phyloP scores from a whole-genome alignment of 1,140 invertebrate genomes.

The Whitmania pigra region DNA sequence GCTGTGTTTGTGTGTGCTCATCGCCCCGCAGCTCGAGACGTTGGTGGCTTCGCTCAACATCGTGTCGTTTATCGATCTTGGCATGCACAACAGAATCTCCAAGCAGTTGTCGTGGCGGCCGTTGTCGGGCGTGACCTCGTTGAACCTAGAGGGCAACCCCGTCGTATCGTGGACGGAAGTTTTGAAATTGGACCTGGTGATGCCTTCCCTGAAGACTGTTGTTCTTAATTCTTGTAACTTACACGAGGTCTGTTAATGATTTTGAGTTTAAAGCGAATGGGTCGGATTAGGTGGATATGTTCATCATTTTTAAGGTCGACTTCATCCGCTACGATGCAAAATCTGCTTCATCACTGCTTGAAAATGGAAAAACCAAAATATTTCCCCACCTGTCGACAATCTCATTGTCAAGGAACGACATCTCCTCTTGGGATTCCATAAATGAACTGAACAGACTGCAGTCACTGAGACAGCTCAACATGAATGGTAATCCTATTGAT shows the following conservation, averaged over 20 bases:
- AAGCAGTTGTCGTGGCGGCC: not conserved
- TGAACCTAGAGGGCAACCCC: slow-evolving; percentile 15
- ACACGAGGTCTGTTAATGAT: not conserved
- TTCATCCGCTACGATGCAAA: too few relatives aligned
- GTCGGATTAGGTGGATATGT: not conserved
- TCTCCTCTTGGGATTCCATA: slow-evolving; percentile 6
- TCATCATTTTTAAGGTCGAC: not conserved
- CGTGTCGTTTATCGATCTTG: too few relatives aligned
- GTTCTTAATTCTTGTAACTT: slow-evolving; percentile 5
- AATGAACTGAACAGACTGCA: slow-evolving; percentile 16
- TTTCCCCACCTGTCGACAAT: not conserved
- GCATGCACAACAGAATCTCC: too few relatives aligned
- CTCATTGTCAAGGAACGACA: not conserved
- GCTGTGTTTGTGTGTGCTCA: too few relatives aligned
- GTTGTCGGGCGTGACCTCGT: not conserved
- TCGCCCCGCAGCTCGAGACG: too few relatives aligned
- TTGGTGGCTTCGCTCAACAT: too few relatives aligned
- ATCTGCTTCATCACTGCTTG: not conserved
- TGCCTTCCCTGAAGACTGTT: not conserved
- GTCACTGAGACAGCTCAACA: not conserved
- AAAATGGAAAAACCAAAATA: not conserved
- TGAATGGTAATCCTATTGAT: not conserved
- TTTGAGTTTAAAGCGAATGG: not conserved
- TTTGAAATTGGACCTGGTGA: not conserved
- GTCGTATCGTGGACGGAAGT: not conserved